Conservation (phyloP, 2,797 vertebrate species). For the Microctenopoma lineatum region DNA sequence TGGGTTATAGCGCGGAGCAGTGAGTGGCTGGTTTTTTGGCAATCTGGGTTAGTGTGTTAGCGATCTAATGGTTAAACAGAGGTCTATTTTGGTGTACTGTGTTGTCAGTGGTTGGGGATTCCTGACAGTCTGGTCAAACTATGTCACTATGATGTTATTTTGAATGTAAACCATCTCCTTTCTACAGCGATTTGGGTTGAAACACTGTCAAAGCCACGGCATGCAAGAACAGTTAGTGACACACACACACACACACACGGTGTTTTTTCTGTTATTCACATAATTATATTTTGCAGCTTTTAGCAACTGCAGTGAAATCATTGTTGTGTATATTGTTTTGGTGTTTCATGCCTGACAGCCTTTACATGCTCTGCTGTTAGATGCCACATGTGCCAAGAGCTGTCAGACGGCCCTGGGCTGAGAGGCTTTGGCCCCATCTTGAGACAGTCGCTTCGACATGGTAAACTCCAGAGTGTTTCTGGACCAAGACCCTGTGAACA, state of each 20-base stretch:
- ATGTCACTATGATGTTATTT: conserved; percentile 29
- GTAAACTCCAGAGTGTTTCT: conserved; percentile 24
- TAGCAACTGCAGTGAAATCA: background rate
- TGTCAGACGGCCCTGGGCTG: conserved; percentile 13
- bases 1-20: conserved; percentile 32
- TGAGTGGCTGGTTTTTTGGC: conserved; percentile 12
- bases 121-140: conserved; percentile 50
- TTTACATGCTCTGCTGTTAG: conserved; percentile 21
- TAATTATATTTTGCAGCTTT: conserved; percentile 1
- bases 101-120: conserved; percentile 45
- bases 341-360: background rate
- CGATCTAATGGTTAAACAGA: conserved; percentile 27
- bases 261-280: background rate
- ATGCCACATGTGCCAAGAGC: conserved; percentile 15
- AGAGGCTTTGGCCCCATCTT: conserved; percentile 52
- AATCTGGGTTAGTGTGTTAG: conserved; percentile 55
- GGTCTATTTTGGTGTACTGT: conserved; percentile 46
- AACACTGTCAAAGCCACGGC: background rate
- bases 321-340: background rate
- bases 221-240: background rate
- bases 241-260: too few relatives aligned
- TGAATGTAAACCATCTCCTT: conserved; percentile 8
- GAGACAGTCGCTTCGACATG: conserved; percentile 33
- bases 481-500: conserved; percentile 27
- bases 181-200: background rate